These are phyloP conservation scores for Fregetta grallaria DNA, from an alignment of 2,113 vertebrate genomes.

Conservation along the genomic window DNA sequence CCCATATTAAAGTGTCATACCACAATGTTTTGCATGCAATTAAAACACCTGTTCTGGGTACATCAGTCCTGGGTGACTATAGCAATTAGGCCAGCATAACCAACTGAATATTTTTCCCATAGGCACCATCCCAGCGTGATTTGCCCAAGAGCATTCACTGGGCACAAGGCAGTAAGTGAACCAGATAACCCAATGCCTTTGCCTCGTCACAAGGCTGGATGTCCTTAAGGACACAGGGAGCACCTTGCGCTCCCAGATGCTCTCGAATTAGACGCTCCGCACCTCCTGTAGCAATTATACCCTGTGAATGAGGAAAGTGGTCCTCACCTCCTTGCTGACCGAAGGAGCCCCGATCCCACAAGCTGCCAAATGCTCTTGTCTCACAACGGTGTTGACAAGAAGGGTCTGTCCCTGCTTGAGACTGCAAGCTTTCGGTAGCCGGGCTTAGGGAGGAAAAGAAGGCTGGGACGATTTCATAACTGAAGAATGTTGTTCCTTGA, in stretches of 20 bases:
- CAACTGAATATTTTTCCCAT: background rate
- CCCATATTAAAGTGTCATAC: background rate
- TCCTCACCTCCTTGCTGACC: background rate
- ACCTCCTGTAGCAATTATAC: background rate
- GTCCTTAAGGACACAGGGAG: background rate
- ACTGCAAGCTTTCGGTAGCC: background rate
- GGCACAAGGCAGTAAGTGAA: background rate
- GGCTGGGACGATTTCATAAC: slow-evolving; percentile 65
- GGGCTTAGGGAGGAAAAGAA: background rate
- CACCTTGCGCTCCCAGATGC: background rate
- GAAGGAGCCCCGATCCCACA: fast-evolving
- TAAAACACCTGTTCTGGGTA: background rate
- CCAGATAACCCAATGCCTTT: background rate
- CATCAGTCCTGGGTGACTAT: background rate
- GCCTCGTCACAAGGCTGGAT: background rate
- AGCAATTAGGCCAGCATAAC: background rate
- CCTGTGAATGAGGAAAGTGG: background rate
- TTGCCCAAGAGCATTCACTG: background rate
- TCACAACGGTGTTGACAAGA: fast-evolving
- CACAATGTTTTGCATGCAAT: background rate
- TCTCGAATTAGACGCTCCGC: background rate
- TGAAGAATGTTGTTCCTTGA: slow-evolving; percentile 74
- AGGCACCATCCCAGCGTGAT: background rate
- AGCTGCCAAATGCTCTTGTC: background rate
- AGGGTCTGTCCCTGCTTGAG: background rate